Percentiles rank a stretch among this genome's conserved stretches.
Conservation (phyloP, 2,797 vertebrate species). For the Myripristis jacobus region DNA sequence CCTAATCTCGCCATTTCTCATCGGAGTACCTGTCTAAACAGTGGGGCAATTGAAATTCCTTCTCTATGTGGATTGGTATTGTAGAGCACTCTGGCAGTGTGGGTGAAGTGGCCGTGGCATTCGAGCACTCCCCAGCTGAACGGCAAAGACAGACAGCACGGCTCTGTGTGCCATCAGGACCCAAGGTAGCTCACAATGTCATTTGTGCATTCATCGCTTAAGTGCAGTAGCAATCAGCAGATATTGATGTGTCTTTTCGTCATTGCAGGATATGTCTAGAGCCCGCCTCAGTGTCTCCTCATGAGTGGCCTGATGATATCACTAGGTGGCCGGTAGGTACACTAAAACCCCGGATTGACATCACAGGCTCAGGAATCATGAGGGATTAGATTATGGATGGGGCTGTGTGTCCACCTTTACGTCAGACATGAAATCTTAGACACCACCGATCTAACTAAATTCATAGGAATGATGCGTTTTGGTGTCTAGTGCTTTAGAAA, state of each 20-base stretch:
- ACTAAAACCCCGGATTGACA: slow-evolving; percentile 1
- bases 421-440: too few relatives aligned
- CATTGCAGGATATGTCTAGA: slow-evolving; percentile 92
- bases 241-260: not conserved
- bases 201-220: not conserved
- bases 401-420: too few relatives aligned
- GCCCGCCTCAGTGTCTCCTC: slow-evolving; percentile 93
- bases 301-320: slow-evolving; percentile 99
- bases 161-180: slow-evolving; percentile 98
- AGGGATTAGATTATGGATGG: too few relatives aligned
- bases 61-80: slow-evolving; percentile 27
- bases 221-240: not conserved
- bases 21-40: not conserved
- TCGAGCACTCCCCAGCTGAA: slow-evolving; percentile 88
- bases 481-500: too few relatives aligned
- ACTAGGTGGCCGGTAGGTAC: slow-evolving; percentile 97
- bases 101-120: slow-evolving; percentile 96
- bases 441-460: too few relatives aligned
- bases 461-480: too few relatives aligned
- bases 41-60: slow-evolving; percentile 14
- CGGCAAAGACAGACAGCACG: slow-evolving; percentile 85
- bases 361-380: not conserved
- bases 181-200: slow-evolving; percentile 84
- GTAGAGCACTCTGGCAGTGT: slow-evolving; percentile 94
- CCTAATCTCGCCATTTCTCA: not conserved